phyloP scores from a whole-genome alignment of 2,113 vertebrate species.

The Carettochelys insculpta region DNA sequence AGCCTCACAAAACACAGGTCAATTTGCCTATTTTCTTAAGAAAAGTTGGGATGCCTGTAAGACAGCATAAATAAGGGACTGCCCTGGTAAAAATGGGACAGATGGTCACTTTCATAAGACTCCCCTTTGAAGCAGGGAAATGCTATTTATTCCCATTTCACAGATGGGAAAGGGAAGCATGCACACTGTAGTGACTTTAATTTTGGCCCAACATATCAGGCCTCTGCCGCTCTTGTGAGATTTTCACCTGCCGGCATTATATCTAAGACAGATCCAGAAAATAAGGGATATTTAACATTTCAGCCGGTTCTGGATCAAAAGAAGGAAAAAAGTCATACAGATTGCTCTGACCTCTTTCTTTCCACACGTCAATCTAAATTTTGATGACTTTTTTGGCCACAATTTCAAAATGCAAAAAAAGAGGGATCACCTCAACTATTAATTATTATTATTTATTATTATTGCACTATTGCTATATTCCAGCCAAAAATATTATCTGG shows the following conservation, averaged over 20 bases:
- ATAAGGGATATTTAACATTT: not conserved
- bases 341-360: not conserved
- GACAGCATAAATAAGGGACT: too few relatives aligned
- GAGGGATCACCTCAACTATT: not conserved
- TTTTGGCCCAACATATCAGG: not conserved
- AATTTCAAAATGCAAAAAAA: not conserved
- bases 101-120: too few relatives aligned
- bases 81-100: too few relatives aligned
- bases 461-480: not conserved
- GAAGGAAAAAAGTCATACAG: not conserved
- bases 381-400: not conserved
- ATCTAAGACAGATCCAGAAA: not conserved
- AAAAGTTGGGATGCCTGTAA: too few relatives aligned
- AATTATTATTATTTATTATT: too few relatives aligned
- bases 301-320: not conserved
- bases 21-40: too few relatives aligned
- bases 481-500: not conserved
- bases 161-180: not conserved
- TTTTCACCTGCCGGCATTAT: not conserved
- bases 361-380: too few relatives aligned
- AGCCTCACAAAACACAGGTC: too few relatives aligned
- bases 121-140: fast-evolving
- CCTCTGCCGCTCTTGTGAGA: not conserved
- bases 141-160: not conserved
- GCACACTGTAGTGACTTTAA: not conserved